phyloP scores from a whole-genome alignment of 2,797 vertebrate genomes.

The Ispidina picta region DNA sequence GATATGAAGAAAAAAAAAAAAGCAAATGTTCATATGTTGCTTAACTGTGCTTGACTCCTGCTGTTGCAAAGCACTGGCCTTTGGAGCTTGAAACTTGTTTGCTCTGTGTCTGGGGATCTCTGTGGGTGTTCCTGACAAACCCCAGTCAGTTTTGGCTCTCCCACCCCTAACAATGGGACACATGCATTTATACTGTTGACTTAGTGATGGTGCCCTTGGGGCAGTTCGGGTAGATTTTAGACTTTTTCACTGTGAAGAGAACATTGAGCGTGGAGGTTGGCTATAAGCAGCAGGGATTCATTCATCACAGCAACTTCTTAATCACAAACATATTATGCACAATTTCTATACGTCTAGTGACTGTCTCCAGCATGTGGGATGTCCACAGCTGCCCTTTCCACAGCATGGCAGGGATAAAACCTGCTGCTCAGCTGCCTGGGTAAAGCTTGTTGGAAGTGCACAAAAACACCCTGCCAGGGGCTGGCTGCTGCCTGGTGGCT shows the following conservation, averaged over 20 bases:
- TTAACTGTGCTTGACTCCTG: conserved; percentile 9
- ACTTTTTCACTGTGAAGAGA: not conserved
- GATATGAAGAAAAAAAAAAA: conserved; percentile 23
- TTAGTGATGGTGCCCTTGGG: conserved; percentile 26
- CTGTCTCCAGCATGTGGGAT: not conserved
- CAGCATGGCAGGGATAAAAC: not conserved
- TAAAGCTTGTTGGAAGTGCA: not conserved
- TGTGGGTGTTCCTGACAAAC: conserved; percentile 59
- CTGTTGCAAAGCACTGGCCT: not conserved
- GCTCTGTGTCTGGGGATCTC: conserved; percentile 32
- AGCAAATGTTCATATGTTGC: not conserved
- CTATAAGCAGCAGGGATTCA: not conserved
- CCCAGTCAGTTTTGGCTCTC: not conserved
- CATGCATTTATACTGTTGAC: not conserved
- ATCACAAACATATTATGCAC: not conserved
- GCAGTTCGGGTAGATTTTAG: not conserved
- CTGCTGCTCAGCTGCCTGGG: not conserved
- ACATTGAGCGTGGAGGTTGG: not conserved
- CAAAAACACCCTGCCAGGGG: not conserved
- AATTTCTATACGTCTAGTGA: not conserved
- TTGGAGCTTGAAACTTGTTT: conserved; percentile 39
- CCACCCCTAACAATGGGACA: conserved; percentile 32
- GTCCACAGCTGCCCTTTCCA: not conserved
- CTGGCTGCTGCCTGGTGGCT: conserved; percentile 13
- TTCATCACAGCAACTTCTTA: not conserved